phyloP scores from a whole-genome alignment of 2,888 invertebrate species.

The Doris montereyensis region DNA sequence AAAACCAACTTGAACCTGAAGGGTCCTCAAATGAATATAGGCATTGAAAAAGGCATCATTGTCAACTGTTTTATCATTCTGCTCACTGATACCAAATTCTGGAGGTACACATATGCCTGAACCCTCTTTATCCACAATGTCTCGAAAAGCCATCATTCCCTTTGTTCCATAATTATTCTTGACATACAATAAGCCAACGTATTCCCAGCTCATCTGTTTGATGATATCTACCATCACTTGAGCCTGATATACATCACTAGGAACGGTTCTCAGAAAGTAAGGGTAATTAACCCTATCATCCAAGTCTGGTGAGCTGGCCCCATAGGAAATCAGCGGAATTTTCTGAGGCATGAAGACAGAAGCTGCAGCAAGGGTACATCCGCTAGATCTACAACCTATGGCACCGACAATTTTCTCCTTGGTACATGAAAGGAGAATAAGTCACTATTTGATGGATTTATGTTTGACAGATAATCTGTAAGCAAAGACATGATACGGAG shows the following conservation, averaged over 20 bases:
- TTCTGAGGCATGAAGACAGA: conserved; percentile 53
- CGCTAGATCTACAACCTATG: conserved; percentile 75
- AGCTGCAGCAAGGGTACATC: conserved; percentile 57
- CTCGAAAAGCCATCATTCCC: conserved; percentile 55
- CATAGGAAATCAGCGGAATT: conserved; percentile 62
- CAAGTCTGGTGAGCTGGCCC: conserved; percentile 62
- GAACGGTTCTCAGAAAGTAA: conserved; percentile 65
- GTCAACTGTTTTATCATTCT: conserved; percentile 39
- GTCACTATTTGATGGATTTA: conserved; percentile 29
- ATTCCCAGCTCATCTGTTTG: conserved; percentile 57
- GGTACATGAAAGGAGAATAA: conserved; percentile 50
- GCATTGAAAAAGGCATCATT: conserved; percentile 44
- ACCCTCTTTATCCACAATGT: conserved; percentile 44
- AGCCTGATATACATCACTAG: conserved; percentile 64
- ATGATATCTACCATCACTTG: conserved; percentile 49
- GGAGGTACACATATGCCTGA: conserved; percentile 58
- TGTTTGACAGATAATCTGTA: conserved; percentile 43
- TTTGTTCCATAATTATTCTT: conserved; percentile 65
- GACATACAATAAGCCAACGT: conserved; percentile 62
- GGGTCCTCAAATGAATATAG: conserved; percentile 30
- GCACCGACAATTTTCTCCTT: conserved; percentile 72
- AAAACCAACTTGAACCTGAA: not conserved
- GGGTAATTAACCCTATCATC: conserved; percentile 61
- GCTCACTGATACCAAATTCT: conserved; percentile 52
- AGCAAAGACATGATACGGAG: conserved; percentile 45